Base-by-base conservation (phyloP, 2,888 invertebrate genomes). In the Copidosoma aretas region DNA sequence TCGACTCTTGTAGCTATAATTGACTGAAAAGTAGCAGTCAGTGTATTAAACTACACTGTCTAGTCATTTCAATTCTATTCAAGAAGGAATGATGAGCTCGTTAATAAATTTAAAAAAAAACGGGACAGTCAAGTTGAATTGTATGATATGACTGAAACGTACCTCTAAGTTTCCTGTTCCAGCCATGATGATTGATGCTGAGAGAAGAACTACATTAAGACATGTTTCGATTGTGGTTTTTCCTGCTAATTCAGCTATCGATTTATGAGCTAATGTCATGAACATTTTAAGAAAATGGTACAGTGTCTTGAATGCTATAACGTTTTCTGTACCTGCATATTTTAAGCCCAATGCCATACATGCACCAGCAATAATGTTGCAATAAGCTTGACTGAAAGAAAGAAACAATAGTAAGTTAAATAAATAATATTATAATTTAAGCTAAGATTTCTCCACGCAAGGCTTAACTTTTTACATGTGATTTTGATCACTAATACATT, bases 301-400 rank as follows among this genome's bases (percentile, higher is more conserved):
- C 39, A 96, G 86, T 0, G 92, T 91, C 78, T 91, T 88, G 67
- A 92, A 92, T 0, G 97, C 98, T 64, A 90, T 89, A 64, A 88
- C 86, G 82, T 94, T 90, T 15, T 93, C 94, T 0, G 97, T 93
- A 49, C 98, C 98, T 0, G 98, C 98, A 86, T 92, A 98, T 73
- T 94, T 92, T 4, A 99, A 86, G 0, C 97, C 98, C 76, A 99
- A 85, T 10, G 95, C 94, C 86, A 98, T 93, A 76, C 97, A 95
- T 1, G 95, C 96, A 21, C 98, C 99, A 0, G 96, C 93, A 69
- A 97, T 88, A 73, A 98, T 95, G 84, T 98, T 97, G 84, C 97
- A 96, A 85, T 96, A 98, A 0, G 97, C 97, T 87, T 98, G 97
- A 78, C 94, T 94, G 79, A 51, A 86, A 84, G 71, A 59, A 66